These are phyloP conservation scores for Ctena decussata DNA, from an alignment of 2,888 invertebrate species.

Conservation along the genomic window DNA sequence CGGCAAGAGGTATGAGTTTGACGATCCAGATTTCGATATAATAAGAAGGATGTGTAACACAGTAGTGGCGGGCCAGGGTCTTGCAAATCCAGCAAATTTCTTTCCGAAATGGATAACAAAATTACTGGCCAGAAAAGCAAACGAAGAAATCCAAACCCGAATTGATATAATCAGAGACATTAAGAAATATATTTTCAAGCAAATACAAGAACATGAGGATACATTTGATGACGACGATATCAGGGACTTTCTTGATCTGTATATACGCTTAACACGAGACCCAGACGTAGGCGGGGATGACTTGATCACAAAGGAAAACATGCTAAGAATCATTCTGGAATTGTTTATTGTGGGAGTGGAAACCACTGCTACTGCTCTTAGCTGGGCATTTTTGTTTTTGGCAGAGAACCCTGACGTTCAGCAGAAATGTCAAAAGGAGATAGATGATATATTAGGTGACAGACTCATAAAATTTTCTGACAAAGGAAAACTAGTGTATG, in stretches of 20 bases:
- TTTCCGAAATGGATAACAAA: constrained; percentile 52
- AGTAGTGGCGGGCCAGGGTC: constrained; percentile 35
- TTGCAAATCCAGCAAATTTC: constrained; percentile 44
- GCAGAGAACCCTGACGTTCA: neutral
- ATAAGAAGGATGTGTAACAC: constrained; percentile 32
- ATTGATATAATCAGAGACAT: neutral
- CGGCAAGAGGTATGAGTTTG: constrained; percentile 67
- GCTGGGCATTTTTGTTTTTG: neutral
- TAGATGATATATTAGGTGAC: neutral
- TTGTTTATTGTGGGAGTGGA: neutral
- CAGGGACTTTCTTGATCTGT: constrained; percentile 74
- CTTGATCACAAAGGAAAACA: neutral
- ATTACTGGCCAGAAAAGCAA: constrained; percentile 24
- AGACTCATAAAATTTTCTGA: neutral
- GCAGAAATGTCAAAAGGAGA: neutral
- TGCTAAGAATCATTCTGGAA: neutral
- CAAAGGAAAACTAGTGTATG: neutral
- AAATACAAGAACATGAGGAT: constrained; percentile 66
- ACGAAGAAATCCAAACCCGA: neutral
- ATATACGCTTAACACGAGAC: constrained; percentile 42
- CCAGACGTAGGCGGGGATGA: neutral
- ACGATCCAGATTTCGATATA: constrained; percentile 48
- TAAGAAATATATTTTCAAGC: constrained; percentile 4
- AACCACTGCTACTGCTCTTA: neutral
- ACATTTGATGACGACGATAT: constrained; percentile 70